Conservation (phyloP, 2,888 invertebrate genomes). For the Megastigmus dorsalis region DNA sequence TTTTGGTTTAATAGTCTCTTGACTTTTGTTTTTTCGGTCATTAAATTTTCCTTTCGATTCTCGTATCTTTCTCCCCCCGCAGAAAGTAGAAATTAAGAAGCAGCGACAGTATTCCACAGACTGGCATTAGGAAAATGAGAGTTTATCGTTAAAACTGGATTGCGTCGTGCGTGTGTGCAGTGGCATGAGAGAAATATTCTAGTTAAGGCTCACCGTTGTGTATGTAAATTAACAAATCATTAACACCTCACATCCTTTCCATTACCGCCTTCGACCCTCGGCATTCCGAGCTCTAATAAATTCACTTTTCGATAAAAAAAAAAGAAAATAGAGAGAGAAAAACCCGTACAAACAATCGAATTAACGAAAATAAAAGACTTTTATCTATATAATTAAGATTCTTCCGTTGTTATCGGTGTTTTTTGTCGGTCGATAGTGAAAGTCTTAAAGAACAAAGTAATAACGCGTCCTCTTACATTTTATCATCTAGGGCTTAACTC, state of each 20-base stretch:
- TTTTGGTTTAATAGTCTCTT: neutral
- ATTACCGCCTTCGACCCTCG: slow-evolving; percentile 40
- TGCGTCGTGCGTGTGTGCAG: slow-evolving; percentile 71
- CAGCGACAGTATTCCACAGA: slow-evolving; percentile 70
- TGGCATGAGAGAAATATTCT: slow-evolving; percentile 63
- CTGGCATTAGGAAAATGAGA: slow-evolving; percentile 68
- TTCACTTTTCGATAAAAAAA: slow-evolving; percentile 18
- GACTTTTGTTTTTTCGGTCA: neutral
- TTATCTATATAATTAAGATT: slow-evolving; percentile 35
- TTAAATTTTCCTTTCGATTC: slow-evolving; percentile 1
- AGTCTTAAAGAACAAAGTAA: neutral
- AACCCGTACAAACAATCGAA: slow-evolving; percentile 40
- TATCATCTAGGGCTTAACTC: slow-evolving; percentile 4
- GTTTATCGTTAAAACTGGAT: slow-evolving; percentile 69
- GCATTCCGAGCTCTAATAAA: slow-evolving; percentile 31
- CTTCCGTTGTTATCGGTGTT: slow-evolving; percentile 15
- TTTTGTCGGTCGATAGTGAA: slow-evolving; percentile 11
- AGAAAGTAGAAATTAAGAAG: slow-evolving; percentile 61
- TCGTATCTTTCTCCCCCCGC: slow-evolving; percentile 21
- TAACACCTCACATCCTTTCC: slow-evolving; percentile 49
- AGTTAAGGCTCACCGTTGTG: slow-evolving; percentile 63
- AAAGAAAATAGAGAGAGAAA: slow-evolving; percentile 13
- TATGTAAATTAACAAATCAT: slow-evolving; percentile 63
- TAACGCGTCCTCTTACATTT: slow-evolving; percentile 1
- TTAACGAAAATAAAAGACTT: slow-evolving; percentile 41